These are phyloP conservation scores for Gnathonemus echidnorhynchus DNA, from an alignment of 2,113 vertebrate species.

Conservation along the genomic window DNA sequence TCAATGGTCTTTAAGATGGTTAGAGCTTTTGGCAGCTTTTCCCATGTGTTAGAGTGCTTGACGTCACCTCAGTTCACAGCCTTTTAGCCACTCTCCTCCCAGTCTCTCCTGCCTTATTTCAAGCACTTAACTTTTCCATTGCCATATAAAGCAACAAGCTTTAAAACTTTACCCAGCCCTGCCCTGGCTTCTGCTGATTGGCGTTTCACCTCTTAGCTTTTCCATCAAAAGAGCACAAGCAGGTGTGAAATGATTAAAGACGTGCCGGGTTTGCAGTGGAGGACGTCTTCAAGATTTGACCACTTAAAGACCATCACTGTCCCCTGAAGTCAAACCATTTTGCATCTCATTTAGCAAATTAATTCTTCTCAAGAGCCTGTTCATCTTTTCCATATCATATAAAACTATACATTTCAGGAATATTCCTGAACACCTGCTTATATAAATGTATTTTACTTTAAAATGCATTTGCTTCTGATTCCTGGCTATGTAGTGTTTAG, in stretches of 20 bases:
- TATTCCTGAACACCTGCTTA: background rate
- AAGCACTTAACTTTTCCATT: slow-evolving; percentile 25
- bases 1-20: background rate
- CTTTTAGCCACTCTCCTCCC: slow-evolving; percentile 19
- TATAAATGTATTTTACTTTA: background rate
- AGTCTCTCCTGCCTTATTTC: slow-evolving; percentile 11
- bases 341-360: background rate
- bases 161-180: background rate
- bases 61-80: background rate
- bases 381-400: background rate
- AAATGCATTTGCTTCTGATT: background rate
- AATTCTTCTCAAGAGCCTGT: background rate
- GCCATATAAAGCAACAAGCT: slow-evolving; percentile 15
- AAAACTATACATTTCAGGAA: background rate
- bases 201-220: slow-evolving; percentile 14
- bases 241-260: slow-evolving; percentile 22
- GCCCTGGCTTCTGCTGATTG: slow-evolving; percentile 10
- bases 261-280: background rate
- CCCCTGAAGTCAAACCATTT: background rate
- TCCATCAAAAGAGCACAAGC: slow-evolving; percentile 12
- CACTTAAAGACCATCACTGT: slow-evolving; percentile 14
- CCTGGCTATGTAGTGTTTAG: background rate
- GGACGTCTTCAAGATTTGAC: background rate
- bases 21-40: background rate
- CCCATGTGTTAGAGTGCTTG: background rate